Base-by-base conservation (phyloP, 2,113 vertebrate species). In the Addax nasomaculatus region DNA sequence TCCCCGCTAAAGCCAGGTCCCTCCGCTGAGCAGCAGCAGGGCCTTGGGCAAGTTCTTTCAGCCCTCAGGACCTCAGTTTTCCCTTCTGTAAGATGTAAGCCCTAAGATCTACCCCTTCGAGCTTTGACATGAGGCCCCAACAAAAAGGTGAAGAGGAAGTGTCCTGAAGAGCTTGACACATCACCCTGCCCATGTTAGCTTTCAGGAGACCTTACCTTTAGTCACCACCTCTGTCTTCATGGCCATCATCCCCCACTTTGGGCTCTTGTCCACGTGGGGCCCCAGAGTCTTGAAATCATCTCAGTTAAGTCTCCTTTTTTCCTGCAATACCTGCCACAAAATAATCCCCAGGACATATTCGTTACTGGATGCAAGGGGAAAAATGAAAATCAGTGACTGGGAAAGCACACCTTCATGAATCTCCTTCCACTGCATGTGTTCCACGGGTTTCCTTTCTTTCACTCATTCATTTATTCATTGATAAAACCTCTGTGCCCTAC, bases 161-260 rank as follows among this genome's bases (percentile, higher is more conserved):
- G 11, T 76, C 45, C 33, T 3, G 1, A 57, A 39, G 17, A 76
- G 51, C 45, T 57, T 43, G 11, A 3, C 58, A 9, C 16, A 0
- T n/a, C 2, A 0, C 53, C 73, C 60, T 1, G 12, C 53, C 57
- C 15, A 0, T 0, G 9, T 15, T 6, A 51, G 29, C 43, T 11
- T 7, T 17, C 1, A 2, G 16, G 10, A 39, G 51, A 15, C 7
- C 27, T 45, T 15, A 3, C 23, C 79, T 43, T 1, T 14, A 9
- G 9, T 5, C 4, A 5, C 3, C 5, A 43, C 43, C 30, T 91
- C 67, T 13, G 55, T 92, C n/a, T 84, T 60, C 45, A 19, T 12
- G 4, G 5, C 17, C 17, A 2, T 58, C 49, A 13, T n/a, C 64
- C 23, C 14, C 7, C 2, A 1, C 80, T 84, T 89, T 33, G 21